These are phyloP conservation scores for Epiblema foenella DNA, from an alignment of 2,888 invertebrate species.

Conservation along the genomic window DNA sequence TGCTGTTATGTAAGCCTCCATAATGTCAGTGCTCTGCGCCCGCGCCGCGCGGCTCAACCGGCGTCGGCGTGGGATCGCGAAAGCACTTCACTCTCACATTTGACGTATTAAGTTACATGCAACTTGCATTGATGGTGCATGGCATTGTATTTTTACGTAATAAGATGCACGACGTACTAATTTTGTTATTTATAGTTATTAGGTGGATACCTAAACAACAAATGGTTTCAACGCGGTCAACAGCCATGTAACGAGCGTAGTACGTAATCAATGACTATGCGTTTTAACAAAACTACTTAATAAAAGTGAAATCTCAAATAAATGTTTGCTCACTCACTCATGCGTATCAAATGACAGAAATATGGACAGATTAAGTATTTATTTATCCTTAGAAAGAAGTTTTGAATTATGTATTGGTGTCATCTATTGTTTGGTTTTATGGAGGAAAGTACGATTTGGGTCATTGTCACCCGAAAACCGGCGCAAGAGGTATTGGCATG, in stretches of 20 bases:
- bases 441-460: constrained; percentile 74
- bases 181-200: not conserved
- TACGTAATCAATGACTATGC: constrained; percentile 14
- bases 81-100: constrained; percentile 75
- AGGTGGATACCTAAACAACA: not conserved
- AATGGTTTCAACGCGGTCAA: constrained; percentile 5
- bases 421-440: constrained; percentile 70
- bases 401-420: constrained; percentile 51
- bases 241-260: constrained; percentile 12
- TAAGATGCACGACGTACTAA: not conserved
- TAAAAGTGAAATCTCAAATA: constrained; percentile 38
- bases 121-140: constrained; percentile 13
- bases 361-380: not conserved
- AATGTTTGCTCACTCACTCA: not conserved
- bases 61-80: constrained; percentile 68
- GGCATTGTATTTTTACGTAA: not conserved
- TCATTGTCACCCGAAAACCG: constrained; percentile 75
- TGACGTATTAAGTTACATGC: constrained; percentile 46
- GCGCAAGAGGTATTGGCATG: constrained; percentile 67
- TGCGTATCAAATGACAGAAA: not conserved
- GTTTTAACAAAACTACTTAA: constrained; percentile 16
- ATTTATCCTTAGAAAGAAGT: constrained; percentile 13
- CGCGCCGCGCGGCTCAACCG: constrained; percentile 58
- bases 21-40: constrained; percentile 67
- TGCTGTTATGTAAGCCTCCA: constrained; percentile 74